phyloP scores from a whole-genome alignment of 2,797 vertebrate species.

The Syndactyla subalaris region DNA sequence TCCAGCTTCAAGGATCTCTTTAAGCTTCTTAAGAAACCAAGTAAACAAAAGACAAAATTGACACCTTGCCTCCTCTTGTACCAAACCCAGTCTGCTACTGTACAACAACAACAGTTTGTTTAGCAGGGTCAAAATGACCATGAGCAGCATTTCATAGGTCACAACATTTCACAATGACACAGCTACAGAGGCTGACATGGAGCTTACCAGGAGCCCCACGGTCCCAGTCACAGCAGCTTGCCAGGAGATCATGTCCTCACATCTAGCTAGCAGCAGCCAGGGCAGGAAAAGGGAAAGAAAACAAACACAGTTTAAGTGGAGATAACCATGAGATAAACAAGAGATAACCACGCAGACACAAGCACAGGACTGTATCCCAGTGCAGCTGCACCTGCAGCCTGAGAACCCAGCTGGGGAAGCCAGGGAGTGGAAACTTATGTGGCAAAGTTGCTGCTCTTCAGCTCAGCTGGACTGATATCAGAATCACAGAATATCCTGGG shows the following conservation, averaged over 20 bases:
- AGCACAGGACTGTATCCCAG: too few species aligned
- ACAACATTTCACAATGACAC: neutral
- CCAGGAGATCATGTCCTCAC: neutral
- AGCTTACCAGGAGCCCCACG: neutral
- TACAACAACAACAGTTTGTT: neutral
- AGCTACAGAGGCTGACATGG: neutral
- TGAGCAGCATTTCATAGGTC: neutral
- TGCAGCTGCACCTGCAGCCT: fast-evolving
- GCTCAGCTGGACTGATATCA: fast-evolving
- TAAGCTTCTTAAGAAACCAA: neutral
- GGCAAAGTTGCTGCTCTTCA: neutral
- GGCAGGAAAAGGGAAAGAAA: neutral
- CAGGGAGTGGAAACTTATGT: fast-evolving
- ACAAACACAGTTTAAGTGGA: neutral
- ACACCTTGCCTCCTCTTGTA: neutral
- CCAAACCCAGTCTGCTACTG: neutral
- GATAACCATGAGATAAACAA: neutral
- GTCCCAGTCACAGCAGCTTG: neutral
- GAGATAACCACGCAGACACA: neutral
- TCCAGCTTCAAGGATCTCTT: neutral
- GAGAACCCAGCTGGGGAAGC: neutral
- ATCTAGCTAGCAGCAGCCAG: neutral
- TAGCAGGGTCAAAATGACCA: neutral
- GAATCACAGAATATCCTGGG: neutral
- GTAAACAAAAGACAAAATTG: neutral